Base-by-base conservation (phyloP, 2,113 vertebrate genomes). In the Thoracochromis brauschi region DNA sequence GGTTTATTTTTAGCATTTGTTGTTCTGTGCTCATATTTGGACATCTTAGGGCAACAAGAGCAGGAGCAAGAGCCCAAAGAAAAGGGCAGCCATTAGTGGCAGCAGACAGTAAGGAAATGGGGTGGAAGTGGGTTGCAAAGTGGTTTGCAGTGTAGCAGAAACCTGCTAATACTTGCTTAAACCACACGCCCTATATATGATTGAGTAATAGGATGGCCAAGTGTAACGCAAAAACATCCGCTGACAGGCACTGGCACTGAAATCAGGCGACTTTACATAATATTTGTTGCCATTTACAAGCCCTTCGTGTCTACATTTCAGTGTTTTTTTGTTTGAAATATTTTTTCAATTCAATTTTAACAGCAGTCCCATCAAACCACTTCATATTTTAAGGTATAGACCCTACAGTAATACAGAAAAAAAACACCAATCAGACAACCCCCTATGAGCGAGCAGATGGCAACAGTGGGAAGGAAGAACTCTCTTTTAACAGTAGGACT, bases 31-130 rank as follows among this genome's bases (percentile, higher is more conserved):
- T 33, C 73, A 19, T 78, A 8, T 49, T 12, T 31, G 16, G 26
- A 78, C 29, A 49, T 78, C 73, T 49, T 12, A 19, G 3, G 45
- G 4, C 16, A 31, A 12, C 9, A 17, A 75, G 9, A 75, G 71
- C 0, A 0, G 1, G 9, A 12, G 24, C 6, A 12, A 31, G 24
- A 49, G 42, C 42, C 71, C 11, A 78, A 0, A 78, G 71, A 49
- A 2, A 29, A 49, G 40, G 9, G 68, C 42, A 49, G 71, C 9
- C 71, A 31, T 47, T 12, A 49, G 17, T 78, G 45, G 45, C 73
- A 13, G 11, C 45, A 33, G 42, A 2, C 26, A 51, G 35, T 78
- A 0, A 51, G 17, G 45, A 78, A 51, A 31, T 47, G 14, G 71
- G 24, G 71, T 47, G 40, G 42, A 75, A 75, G 24, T 31, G 45